Percentiles rank a stretch among this genome's conserved stretches.
phyloP scores from a whole-genome alignment of 2,888 invertebrate genomes.

The Eutolmus rufibarbis region DNA sequence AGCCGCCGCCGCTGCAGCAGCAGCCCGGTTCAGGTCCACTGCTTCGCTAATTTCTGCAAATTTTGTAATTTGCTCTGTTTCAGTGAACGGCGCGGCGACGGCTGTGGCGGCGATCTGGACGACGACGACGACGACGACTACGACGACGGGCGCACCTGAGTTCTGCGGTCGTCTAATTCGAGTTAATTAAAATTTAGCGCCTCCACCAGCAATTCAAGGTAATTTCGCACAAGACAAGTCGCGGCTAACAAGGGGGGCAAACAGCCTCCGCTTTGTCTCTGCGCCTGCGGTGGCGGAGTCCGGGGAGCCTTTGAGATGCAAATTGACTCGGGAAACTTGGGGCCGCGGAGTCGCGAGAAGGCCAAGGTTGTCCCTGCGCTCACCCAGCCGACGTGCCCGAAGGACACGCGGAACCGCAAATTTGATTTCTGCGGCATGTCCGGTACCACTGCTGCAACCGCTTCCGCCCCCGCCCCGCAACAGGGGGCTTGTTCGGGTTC shows the following conservation, averaged over 20 bases:
- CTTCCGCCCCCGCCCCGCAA: background rate
- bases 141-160: background rate
- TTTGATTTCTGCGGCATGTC: background rate
- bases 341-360: background rate
- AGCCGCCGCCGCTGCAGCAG: background rate
- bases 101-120: background rate
- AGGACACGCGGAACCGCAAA: background rate
- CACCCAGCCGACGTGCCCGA: background rate
- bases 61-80: constrained; percentile 5
- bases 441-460: background rate
- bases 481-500: background rate
- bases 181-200: constrained; percentile 35
- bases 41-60: constrained; percentile 4
- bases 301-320: background rate
- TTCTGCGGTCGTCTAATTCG: background rate
- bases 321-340: background rate
- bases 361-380: background rate
- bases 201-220: background rate
- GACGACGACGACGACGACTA: background rate
- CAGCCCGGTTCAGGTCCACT: background rate
- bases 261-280: background rate
- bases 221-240: constrained; percentile 20
- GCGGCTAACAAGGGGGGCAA: background rate
- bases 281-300: too few species aligned
- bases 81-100: background rate